These are phyloP conservation scores for Eulemur macaco DNA, from an alignment of 2,113 vertebrate species.

Conservation along the genomic window DNA sequence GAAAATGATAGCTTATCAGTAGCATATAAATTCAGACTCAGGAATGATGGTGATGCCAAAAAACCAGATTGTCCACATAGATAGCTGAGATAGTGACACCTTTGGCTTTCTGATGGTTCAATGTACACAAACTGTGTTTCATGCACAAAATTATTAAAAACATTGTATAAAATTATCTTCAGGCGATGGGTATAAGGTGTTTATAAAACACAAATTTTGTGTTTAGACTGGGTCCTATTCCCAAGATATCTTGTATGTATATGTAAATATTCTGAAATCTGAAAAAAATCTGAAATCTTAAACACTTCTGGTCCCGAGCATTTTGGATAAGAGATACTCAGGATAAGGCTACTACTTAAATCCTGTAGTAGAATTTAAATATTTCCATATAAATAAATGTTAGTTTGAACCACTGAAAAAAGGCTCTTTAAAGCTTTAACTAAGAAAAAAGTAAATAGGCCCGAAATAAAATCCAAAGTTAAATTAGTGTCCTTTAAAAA, in stretches of 20 bases:
- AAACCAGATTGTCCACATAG: too few relatives aligned
- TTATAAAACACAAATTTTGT: background rate
- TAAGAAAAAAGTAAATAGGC: constrained; percentile 23
- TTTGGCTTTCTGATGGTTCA: too few relatives aligned
- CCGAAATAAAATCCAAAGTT: constrained; percentile 35
- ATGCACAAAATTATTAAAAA: background rate
- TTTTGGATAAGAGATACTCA: background rate
- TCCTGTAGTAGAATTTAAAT: background rate
- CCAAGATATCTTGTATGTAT: background rate
- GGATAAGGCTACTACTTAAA: background rate
- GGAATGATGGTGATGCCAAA: too few relatives aligned
- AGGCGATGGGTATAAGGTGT: background rate
- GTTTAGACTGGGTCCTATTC: background rate
- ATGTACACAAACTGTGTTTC: background rate
- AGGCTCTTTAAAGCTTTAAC: constrained; percentile 1
- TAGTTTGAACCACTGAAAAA: background rate
- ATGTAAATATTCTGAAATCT: background rate
- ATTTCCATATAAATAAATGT: constrained; percentile 12
- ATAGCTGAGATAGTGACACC: too few relatives aligned
- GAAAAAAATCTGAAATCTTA: background rate
- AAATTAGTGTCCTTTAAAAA: constrained; percentile 18
- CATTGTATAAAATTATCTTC: background rate
- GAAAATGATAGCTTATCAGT: too few relatives aligned
- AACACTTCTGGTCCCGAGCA: background rate
- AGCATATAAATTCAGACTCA: too few relatives aligned